Evolutionary conservation across 2,113 vertebrate genomes (phyloP).

Genomic region (Psettodes erumei): DNA sequence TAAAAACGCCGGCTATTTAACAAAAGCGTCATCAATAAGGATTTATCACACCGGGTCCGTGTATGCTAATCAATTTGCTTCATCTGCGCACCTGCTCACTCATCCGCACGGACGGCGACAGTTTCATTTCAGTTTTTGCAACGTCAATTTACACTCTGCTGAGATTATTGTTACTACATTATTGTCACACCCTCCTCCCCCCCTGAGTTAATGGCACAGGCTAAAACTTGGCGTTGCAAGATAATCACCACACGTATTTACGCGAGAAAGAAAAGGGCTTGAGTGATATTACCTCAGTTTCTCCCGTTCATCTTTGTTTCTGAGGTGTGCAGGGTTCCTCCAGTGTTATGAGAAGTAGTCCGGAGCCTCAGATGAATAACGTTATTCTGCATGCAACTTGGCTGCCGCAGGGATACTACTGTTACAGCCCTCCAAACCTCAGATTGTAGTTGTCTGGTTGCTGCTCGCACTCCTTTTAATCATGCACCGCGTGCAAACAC

Average conservation of each 20-base stretch:
- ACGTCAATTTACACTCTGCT: not conserved
- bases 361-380: slow-evolving; percentile 32
- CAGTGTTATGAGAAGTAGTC: slow-evolving; percentile 52
- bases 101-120: not conserved
- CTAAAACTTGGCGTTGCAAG: slow-evolving; percentile 59
- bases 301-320: slow-evolving; percentile 43
- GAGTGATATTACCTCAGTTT: slow-evolving; percentile 55
- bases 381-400: slow-evolving; percentile 49
- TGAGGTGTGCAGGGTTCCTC: slow-evolving; percentile 23
- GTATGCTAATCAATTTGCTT: slow-evolving; percentile 13
- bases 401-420: slow-evolving; percentile 52
- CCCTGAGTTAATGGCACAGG: slow-evolving; percentile 45
- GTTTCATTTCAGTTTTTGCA: not conserved
- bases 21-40: slow-evolving; percentile 8
- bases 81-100: slow-evolving; percentile 21
- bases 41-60: slow-evolving; percentile 9
- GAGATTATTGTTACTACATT: not conserved
- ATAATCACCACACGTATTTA: slow-evolving; percentile 27
- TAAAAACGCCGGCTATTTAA: slow-evolving; percentile 5
- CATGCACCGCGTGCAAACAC: not conserved
- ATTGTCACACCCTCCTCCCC: slow-evolving; percentile 26
- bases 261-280: not conserved
- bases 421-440: slow-evolving; percentile 30
- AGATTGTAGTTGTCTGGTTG: slow-evolving; percentile 9
- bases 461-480: not conserved